phyloP scores from a whole-genome alignment of 2,113 vertebrate species.

The Echinops telfairi region DNA sequence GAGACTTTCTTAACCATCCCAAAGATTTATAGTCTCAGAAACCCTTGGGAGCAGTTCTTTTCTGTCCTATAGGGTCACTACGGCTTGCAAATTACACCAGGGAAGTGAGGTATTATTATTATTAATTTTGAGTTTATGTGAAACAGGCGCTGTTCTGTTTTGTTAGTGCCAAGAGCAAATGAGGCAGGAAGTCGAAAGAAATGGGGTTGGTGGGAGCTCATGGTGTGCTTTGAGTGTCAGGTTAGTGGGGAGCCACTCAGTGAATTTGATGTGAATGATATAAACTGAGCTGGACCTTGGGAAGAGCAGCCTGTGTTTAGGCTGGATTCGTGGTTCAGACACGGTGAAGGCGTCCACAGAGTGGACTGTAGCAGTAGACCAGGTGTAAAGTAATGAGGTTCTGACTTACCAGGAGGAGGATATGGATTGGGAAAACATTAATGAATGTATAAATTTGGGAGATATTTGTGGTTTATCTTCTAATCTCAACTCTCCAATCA shows the following conservation, averaged over 20 bases:
- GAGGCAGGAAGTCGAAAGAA: background rate
- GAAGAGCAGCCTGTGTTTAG: background rate
- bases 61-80: too few species aligned
- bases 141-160: background rate
- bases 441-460: background rate
- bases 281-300: background rate
- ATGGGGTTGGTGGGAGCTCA: background rate
- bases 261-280: background rate
- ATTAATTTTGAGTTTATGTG: too few species aligned
- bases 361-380: background rate
- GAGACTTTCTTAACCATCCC: too few species aligned
- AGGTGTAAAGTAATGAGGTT: background rate
- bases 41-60: too few species aligned
- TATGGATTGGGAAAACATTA: background rate
- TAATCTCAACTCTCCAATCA: conserved; percentile 11
- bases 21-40: too few species aligned
- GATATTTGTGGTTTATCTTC: conserved; percentile 39
- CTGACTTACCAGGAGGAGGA: background rate
- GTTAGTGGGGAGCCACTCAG: background rate
- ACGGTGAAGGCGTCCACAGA: background rate
- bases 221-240: background rate
- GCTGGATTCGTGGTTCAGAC: background rate
- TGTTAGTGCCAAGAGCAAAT: background rate
- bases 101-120: too few species aligned
- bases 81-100: too few species aligned